Evolutionary conservation across 30 jellyfish, hydroid and myxozoan genomes (phyloP).

Genomic region (Aurelia coerulea): DNA sequence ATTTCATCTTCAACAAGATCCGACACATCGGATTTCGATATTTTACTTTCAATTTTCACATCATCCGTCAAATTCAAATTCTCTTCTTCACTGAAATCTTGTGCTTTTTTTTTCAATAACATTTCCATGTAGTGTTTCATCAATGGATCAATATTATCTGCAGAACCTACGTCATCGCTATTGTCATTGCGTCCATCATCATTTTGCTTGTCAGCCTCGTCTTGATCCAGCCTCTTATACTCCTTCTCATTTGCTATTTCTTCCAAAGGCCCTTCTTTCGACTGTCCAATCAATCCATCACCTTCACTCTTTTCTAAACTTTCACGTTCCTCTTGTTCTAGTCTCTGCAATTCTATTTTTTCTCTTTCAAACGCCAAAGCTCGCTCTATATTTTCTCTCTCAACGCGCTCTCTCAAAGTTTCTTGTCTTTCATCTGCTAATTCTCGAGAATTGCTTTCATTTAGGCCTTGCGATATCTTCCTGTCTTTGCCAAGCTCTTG

Average conservation of each 20-base stretch:
- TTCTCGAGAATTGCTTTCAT: neutral
- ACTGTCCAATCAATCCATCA: neutral
- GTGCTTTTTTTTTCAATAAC: conserved; percentile 34
- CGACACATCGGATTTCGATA: conserved; percentile 39
- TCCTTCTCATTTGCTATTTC: neutral
- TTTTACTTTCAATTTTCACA: conserved; percentile 21
- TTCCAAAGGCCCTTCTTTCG: too few species aligned
- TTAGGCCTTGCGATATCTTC: too few species aligned
- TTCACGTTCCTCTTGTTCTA: conserved; percentile 16
- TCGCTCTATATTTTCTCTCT: neutral
- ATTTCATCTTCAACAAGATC: conserved; percentile 53
- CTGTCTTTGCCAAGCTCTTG: too few species aligned
- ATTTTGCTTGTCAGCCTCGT: neutral
- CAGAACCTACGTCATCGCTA: conserved; percentile 20
- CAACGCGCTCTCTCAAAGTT: neutral
- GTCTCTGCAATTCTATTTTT: neutral
- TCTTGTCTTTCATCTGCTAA: neutral
- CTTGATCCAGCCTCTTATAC: neutral
- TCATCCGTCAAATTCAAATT: conserved; percentile 51
- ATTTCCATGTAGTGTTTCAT: conserved; percentile 72
- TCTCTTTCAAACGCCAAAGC: conserved; percentile 5
- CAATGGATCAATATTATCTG: conserved; percentile 47
- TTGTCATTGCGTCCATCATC: neutral
- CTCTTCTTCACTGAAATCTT: neutral
- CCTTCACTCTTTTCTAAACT: neutral